phyloP scores from a whole-genome alignment of 2,113 vertebrate species.

The Scomber scombrus region DNA sequence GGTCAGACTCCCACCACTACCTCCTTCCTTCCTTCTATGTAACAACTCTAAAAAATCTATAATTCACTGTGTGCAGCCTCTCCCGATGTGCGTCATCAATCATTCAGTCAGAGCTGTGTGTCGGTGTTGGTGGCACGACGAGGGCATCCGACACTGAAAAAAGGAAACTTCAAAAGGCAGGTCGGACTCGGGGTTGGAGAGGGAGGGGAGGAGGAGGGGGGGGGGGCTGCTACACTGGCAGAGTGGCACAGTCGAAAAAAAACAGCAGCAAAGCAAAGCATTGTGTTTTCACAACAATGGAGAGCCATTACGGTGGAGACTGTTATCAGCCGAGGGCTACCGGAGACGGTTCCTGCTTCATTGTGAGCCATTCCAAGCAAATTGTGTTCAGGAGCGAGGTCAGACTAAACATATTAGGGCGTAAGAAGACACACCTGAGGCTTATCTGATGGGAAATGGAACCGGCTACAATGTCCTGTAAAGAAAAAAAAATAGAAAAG shows the following conservation, averaged over 20 bases:
- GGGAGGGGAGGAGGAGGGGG: too few relatives aligned
- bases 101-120: slow-evolving; percentile 38
- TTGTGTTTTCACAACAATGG: slow-evolving; percentile 77
- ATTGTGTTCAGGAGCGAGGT: slow-evolving; percentile 73
- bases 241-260: slow-evolving; percentile 38
- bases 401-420: slow-evolving; percentile 92
- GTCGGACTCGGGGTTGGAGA: not conserved
- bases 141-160: slow-evolving; percentile 38
- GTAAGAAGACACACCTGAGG: slow-evolving; percentile 89
- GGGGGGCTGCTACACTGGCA: not conserved
- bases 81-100: slow-evolving; percentile 46
- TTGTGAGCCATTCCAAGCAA: slow-evolving; percentile 68
- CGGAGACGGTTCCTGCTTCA: slow-evolving; percentile 77
- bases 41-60: slow-evolving; percentile 1
- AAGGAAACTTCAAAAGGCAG: slow-evolving; percentile 64
- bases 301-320: slow-evolving; percentile 62
- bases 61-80: slow-evolving; percentile 18
- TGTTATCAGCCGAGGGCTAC: slow-evolving; percentile 67
- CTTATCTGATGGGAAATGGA: slow-evolving; percentile 87
- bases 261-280: not conserved
- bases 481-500: slow-evolving; percentile 28
- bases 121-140: slow-evolving; percentile 21
- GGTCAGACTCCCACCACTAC: not conserved
- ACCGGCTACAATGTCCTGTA: slow-evolving; percentile 61
- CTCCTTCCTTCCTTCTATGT: not conserved